Percentiles rank a stretch among this genome's conserved stretches.
Conservation (phyloP, 2,888 invertebrate species). For the Apomyelois bistriatella region DNA sequence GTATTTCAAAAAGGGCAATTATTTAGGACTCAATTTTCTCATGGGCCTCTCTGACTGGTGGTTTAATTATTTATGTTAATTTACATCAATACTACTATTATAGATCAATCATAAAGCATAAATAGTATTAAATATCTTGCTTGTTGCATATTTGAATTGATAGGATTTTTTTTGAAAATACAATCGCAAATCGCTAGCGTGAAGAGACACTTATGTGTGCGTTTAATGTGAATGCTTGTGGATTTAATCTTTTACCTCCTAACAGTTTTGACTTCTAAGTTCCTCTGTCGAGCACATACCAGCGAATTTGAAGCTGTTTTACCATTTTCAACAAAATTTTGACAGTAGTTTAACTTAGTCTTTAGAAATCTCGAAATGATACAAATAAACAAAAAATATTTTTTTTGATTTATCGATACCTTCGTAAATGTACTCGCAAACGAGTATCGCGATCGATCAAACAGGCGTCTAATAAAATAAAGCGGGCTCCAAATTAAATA, state of each 20-base stretch:
- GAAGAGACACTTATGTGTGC: background rate
- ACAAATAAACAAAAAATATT: too few species aligned
- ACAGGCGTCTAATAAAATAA: slow-evolving; percentile 35
- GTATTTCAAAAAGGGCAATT: too few species aligned
- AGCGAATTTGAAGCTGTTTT: background rate
- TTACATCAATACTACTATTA: too few species aligned
- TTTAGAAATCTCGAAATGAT: too few species aligned
- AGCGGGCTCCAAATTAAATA: slow-evolving; percentile 44
- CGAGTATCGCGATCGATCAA: slow-evolving; percentile 36
- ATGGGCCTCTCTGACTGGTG: too few species aligned
- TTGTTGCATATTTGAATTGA: too few species aligned
- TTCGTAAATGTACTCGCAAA: background rate
- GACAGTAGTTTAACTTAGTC: too few species aligned
- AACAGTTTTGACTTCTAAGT: background rate
- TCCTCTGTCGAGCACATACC: background rate
- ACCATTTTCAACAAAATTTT: background rate
- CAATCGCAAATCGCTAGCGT: background rate
- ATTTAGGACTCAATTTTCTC: too few species aligned
- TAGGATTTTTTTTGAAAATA: background rate
- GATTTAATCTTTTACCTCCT: background rate
- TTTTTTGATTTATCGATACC: too few species aligned
- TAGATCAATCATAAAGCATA: too few species aligned
- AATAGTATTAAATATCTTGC: too few species aligned
- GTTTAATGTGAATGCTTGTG: slow-evolving; percentile 1
- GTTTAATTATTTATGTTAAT: too few species aligned